phyloP scores from a whole-genome alignment of 2,888 invertebrate species.

The Acrocera orbiculus region DNA sequence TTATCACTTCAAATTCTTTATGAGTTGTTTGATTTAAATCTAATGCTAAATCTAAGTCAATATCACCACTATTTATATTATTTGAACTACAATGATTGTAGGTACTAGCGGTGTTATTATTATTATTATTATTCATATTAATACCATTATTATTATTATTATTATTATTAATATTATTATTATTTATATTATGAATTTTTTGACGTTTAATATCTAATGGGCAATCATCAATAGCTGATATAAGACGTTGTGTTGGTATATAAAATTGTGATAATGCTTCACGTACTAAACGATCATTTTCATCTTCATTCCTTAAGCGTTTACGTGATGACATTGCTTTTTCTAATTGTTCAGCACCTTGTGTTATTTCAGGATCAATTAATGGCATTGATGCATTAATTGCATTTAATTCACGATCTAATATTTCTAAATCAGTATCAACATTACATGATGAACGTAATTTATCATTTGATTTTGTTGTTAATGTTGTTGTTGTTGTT shows the following conservation, averaged over 20 bases:
- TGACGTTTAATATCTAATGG: slow-evolving; percentile 23
- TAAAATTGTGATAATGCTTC: slow-evolving; percentile 55
- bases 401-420: slow-evolving; percentile 31
- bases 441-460: slow-evolving; percentile 15
- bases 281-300: slow-evolving; percentile 48
- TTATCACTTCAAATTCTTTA: slow-evolving; percentile 32
- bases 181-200: too few species aligned
- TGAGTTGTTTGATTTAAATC: slow-evolving; percentile 30
- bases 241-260: slow-evolving; percentile 47
- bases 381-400: slow-evolving; percentile 32
- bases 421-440: slow-evolving; percentile 31
- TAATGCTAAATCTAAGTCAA: slow-evolving; percentile 24
- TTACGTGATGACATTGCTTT: slow-evolving; percentile 29
- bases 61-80: slow-evolving; percentile 5
- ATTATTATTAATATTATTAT: background rate
- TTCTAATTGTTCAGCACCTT: slow-evolving; percentile 30
- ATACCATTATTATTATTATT: slow-evolving; percentile 1
- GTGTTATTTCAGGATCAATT: slow-evolving; percentile 31
- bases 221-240: slow-evolving; percentile 49
- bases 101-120: slow-evolving; percentile 2
- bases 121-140: slow-evolving; percentile 4
- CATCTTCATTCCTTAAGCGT: slow-evolving; percentile 35
- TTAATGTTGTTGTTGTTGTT: slow-evolving; percentile 5
- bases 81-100: background rate
- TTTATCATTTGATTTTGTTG: slow-evolving; percentile 3